phyloP scores from a whole-genome alignment of 1,140 invertebrate genomes.

The Oryctes rhinoceros region DNA sequence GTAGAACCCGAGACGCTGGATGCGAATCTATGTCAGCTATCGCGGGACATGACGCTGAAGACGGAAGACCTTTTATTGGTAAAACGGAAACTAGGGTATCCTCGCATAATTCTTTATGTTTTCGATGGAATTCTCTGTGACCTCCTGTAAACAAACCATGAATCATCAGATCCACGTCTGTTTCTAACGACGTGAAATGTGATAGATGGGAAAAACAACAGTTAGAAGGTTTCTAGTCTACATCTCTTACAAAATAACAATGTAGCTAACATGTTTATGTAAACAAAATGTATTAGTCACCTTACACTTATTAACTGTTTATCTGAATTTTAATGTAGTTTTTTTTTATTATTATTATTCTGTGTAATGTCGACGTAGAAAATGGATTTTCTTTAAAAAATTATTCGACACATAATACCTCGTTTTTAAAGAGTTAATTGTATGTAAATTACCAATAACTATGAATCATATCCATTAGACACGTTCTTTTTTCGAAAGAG shows the following conservation, averaged over 20 bases:
- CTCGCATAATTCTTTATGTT: conserved; percentile 73
- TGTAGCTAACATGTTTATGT: too few relatives aligned
- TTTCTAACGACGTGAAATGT: background rate
- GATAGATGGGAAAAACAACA: too few relatives aligned
- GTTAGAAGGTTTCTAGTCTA: too few relatives aligned
- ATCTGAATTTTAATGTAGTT: too few relatives aligned
- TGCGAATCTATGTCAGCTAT: conserved; percentile 76
- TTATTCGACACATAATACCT: background rate
- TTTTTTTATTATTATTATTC: too few relatives aligned
- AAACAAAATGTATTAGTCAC: too few relatives aligned
- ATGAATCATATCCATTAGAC: background rate
- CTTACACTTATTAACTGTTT: too few relatives aligned
- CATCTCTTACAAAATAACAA: too few relatives aligned
- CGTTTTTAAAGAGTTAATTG: background rate
- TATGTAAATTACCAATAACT: background rate
- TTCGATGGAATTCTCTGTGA: conserved; percentile 73
- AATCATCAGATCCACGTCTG: background rate
- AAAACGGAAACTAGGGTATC: conserved; percentile 65
- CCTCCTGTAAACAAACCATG: conserved; percentile 66
- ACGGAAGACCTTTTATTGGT: conserved; percentile 54
- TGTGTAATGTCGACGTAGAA: too few relatives aligned
- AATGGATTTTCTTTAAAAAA: too few relatives aligned
- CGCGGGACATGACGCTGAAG: conserved; percentile 57
- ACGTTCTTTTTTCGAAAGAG: too few relatives aligned
- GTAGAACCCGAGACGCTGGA: conserved; percentile 81